Evolutionary conservation across 2,888 invertebrate genomes (phyloP).

Genomic region (Drosophila picticornis): DNA sequence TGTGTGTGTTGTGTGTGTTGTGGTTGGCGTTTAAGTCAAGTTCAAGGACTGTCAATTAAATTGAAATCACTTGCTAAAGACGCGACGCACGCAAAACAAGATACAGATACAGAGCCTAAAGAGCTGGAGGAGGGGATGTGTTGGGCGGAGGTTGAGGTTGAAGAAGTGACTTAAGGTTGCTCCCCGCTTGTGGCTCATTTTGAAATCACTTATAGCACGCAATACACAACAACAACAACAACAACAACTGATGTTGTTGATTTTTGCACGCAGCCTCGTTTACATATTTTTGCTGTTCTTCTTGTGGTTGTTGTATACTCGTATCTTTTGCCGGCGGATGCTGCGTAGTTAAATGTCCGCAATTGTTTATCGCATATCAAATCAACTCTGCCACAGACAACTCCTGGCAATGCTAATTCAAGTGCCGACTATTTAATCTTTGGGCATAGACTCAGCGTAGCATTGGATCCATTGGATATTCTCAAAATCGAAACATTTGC

Average conservation of each 20-base stretch:
- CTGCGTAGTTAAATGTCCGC: constrained; percentile 71
- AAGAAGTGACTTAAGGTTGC: constrained; percentile 27
- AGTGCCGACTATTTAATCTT: constrained; percentile 2
- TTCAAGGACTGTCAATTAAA: constrained; percentile 84
- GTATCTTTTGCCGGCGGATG: constrained; percentile 49
- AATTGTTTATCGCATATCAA: constrained; percentile 46
- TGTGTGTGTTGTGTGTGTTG: constrained; percentile 62
- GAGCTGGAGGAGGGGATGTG: neutral
- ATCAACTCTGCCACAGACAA: neutral
- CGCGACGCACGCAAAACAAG: constrained; percentile 60
- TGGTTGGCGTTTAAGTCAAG: constrained; percentile 81
- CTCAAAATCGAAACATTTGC: neutral
- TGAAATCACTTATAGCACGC: constrained; percentile 59
- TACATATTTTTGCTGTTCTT: constrained; percentile 40
- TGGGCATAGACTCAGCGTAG: neutral
- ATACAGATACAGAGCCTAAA: constrained; percentile 43
- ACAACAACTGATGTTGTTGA: neutral
- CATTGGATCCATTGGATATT: neutral
- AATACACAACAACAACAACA: constrained; percentile 26
- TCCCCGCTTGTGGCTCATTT: constrained; percentile 54
- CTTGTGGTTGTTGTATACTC: constrained; percentile 20
- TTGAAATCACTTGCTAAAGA: constrained; percentile 81
- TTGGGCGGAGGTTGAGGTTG: constrained; percentile 10
- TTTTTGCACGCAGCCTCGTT: constrained; percentile 59
- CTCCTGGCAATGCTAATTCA: constrained; percentile 3